These are phyloP conservation scores for Bombus vancouverensis DNA, from an alignment of 1,140 invertebrate species.

Conservation along the genomic window DNA sequence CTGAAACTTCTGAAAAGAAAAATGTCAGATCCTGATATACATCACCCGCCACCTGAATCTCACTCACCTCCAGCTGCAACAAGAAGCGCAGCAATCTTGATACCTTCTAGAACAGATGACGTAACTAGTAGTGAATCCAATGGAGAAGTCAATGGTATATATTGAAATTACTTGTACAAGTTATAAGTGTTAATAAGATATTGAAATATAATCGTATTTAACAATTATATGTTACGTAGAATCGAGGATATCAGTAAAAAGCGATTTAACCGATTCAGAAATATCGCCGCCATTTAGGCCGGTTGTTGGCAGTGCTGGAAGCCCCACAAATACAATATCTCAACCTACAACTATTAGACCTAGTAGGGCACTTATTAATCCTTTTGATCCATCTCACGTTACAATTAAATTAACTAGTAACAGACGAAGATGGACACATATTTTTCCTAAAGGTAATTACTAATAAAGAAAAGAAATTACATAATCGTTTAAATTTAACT, in stretches of 20 bases:
- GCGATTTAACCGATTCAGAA: conserved; percentile 80
- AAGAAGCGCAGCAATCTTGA: conserved; percentile 83
- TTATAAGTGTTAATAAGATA: conserved; percentile 3
- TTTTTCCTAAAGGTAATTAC: conserved; percentile 94
- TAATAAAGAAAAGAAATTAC: background rate
- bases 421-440: conserved; percentile 98
- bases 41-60: conserved; percentile 84
- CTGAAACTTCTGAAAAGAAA: conserved; percentile 86
- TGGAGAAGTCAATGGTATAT: conserved; percentile 69
- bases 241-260: conserved; percentile 75
- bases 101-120: conserved; percentile 80
- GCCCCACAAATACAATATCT: conserved; percentile 73
- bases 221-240: conserved; percentile 46
- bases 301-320: conserved; percentile 84
- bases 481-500: conserved; percentile 9
- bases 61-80: conserved; percentile 67
- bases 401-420: conserved; percentile 98
- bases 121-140: conserved; percentile 68
- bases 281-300: conserved; percentile 83
- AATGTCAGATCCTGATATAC: conserved; percentile 92
- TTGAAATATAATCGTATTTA: conserved; percentile 21
- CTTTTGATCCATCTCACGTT: conserved; percentile 98
- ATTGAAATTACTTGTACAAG: background rate
- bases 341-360: conserved; percentile 83
- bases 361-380: conserved; percentile 94